Base-by-base conservation (phyloP, 2,113 vertebrate genomes). In the Puffinus mauretanicus region DNA sequence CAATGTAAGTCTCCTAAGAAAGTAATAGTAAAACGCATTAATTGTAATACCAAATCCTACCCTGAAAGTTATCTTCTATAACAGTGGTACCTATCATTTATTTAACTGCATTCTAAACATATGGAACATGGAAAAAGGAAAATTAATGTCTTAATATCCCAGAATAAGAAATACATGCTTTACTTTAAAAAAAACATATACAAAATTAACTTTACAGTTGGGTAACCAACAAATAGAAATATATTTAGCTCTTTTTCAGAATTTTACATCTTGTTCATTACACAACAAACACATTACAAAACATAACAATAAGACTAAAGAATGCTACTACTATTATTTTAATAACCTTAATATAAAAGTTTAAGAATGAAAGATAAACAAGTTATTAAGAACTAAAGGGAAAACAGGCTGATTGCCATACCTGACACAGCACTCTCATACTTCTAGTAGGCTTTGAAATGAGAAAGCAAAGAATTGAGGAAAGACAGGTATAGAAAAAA, bases 401-500 rank as follows among this genome's bases (percentile, higher is more conserved):
- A 98, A 98, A 99, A 98, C 94, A 98, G 97, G 98, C 98, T 98
- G 88, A 97, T 98, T 98, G 98, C 98, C 98, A 98, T 99, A 99
- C 99, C 99, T 99, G 99, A 99, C 99, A 99, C 98, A 99, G 99
- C 98, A 99, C 99, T 98, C 99, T 99, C 99, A 99, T 99, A 99
- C 99, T 99, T 99, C 99, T 99, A 99, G 99, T 99, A 98, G 99
- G 99, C 99, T 99, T 99, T 98, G 98, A 98, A 99, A 98, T 98
- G 98, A 98, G 98, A 98, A 99, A 99, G 99, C 98, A 98, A 99
- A 98, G 98, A 97, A 98, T 99, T 99, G 98, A 99, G 98, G 98
- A 99, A 99, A 98, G 98, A 98, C 97, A 97, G 93, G 86, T 92
- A 97, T 15, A 94, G 92, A 95, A 97, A 97, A 92, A 97, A 44